These are phyloP conservation scores for Taenaris catops DNA, from an alignment of 2,888 invertebrate genomes.

Conservation along the genomic window DNA sequence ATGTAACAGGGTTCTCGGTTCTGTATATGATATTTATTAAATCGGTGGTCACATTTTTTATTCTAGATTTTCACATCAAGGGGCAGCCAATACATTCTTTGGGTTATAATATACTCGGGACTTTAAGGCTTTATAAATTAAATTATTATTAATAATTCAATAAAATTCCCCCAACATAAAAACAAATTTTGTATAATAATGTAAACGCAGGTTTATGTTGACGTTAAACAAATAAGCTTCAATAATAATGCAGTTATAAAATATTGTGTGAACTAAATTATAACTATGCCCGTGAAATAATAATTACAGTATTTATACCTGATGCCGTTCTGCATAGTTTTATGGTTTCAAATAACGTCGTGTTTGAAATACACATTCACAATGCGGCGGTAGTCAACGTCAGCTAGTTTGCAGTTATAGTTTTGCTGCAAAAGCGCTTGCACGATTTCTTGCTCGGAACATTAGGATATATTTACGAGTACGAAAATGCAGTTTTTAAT, in stretches of 20 bases:
- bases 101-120: too few relatives aligned
- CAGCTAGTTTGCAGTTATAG: constrained; percentile 76
- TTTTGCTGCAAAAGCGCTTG: constrained; percentile 73
- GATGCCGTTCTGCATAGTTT: constrained; percentile 53
- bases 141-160: too few relatives aligned
- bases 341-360: constrained; percentile 58
- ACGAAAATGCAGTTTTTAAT: constrained; percentile 59
- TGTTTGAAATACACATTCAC: constrained; percentile 73
- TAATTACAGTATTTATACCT: constrained; percentile 31
- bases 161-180: too few relatives aligned
- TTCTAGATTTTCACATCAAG: too few relatives aligned
- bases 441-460: constrained; percentile 56
- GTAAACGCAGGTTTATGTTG: too few relatives aligned
- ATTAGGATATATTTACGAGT: constrained; percentile 50
- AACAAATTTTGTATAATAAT: too few relatives aligned
- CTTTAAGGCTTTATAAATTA: too few relatives aligned
- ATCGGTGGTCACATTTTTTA: too few relatives aligned
- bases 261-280: constrained; percentile 24
- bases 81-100: too few relatives aligned
- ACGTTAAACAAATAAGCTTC: too few relatives aligned
- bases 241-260: background rate
- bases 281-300: constrained; percentile 27
- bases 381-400: constrained; percentile 74
- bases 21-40: too few relatives aligned
- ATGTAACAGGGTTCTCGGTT: too few relatives aligned